These are phyloP conservation scores for Torymus texanus DNA, from an alignment of 2,888 invertebrate species.

Conservation along the genomic window DNA sequence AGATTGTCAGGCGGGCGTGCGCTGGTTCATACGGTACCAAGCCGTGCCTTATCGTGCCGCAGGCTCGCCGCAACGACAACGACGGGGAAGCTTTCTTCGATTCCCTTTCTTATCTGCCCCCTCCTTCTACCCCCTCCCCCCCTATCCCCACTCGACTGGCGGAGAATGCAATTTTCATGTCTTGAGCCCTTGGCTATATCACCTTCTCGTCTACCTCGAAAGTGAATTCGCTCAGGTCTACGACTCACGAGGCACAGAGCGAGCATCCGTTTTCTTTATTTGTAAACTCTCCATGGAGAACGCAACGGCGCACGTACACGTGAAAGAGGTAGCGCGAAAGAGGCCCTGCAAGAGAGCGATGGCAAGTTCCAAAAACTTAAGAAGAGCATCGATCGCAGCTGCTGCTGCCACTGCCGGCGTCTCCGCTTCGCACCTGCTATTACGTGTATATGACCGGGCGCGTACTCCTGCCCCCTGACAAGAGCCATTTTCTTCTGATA, in stretches of 20 bases:
- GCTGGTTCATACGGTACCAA: conserved; percentile 58
- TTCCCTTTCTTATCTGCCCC: conserved; percentile 48
- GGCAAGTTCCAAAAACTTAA: conserved; percentile 70
- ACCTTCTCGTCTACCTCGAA: conserved; percentile 13
- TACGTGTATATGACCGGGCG: conserved; percentile 55
- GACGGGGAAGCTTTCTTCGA: conserved; percentile 48
- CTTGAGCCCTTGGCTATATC: conserved; percentile 41
- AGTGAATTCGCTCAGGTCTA: conserved; percentile 29
- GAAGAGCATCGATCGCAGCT: conserved; percentile 72
- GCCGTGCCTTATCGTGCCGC: conserved; percentile 59
- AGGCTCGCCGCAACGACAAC: conserved; percentile 1
- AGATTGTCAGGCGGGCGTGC: conserved; percentile 42
- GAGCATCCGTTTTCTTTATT: neutral
- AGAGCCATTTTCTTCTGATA: conserved; percentile 52
- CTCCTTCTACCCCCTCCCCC: neutral
- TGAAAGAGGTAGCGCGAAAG: conserved; percentile 52
- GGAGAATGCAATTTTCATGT: conserved; percentile 54
- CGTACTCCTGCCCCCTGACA: conserved; percentile 15
- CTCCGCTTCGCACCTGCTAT: conserved; percentile 73
- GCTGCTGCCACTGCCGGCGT: conserved; percentile 58
- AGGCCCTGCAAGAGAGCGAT: conserved; percentile 50
- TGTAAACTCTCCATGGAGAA: conserved; percentile 35
- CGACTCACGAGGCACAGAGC: neutral
- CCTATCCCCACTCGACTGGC: neutral
- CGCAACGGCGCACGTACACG: conserved; percentile 13